Base-by-base conservation (phyloP, 2,888 invertebrate species). In the Neria commutata region DNA sequence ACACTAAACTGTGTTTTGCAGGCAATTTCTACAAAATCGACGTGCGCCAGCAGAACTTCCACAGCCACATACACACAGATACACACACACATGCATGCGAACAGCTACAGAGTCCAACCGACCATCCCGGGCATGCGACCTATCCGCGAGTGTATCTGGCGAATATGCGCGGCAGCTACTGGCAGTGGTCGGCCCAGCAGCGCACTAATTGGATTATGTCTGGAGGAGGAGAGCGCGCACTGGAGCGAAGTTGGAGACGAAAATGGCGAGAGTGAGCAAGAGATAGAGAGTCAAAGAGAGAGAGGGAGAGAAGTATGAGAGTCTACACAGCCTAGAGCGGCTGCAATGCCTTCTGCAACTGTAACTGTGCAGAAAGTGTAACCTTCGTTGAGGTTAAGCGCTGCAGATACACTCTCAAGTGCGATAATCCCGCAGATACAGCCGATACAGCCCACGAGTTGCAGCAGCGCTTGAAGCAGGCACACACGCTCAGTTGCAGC, bases 1-100 rank as follows among this genome's bases (percentile, higher is more conserved):
- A 73, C 71, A 70, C 72, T 71, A 70, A 73, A 74, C 74, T 74
- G 72, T 69, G 68, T 69, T 72, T 71, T 73, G 71, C 70, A 72
- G 70, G 66, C 64, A 62, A 60, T 64, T 64, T 64, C 69, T 64
- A 66, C 66, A 67, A 56, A 61, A 62, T 49, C 61, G 52, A 55
- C 54, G 52, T 52, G 56, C 49, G 24, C 48, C 37, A 52, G 33
- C 47, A 40, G 26, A 48, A 53, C 40, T 47, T 46, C 5, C 23
- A 16, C 37, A 51, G 16, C 14, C 37, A 11, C 29, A 29, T 8
- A 37, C 40, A 37, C 40, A 42, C 24, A 53, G 42, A 53, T 17
- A 56, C 56, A 61, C 54, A 29, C 19, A 16, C 49, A 42, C 34
- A 56, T 46, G 33, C 25, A 25, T 33, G 24, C n/a, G n/a, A n/a